Percentiles rank a stretch among this genome's conserved stretches.
Conservation (phyloP, 2,888 invertebrate genomes). For the Osmoderma eremita region DNA sequence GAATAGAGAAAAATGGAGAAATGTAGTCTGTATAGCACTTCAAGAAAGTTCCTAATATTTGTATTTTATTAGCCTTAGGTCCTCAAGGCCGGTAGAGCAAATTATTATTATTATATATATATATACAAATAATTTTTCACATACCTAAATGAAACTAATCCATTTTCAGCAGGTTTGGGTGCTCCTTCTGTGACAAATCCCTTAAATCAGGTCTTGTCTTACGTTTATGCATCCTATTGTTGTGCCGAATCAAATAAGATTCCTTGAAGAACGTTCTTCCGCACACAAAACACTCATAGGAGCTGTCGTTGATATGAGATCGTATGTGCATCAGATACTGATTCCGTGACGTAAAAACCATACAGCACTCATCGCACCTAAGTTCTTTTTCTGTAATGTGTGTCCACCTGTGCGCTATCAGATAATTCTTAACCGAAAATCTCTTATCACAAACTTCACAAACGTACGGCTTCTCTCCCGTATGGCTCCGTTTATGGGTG, state of each 20-base stretch:
- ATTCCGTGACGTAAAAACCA: conserved; percentile 75
- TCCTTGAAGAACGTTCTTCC: conserved; percentile 80
- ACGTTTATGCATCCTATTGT: conserved; percentile 74
- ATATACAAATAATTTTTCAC: not conserved
- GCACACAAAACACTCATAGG: conserved; percentile 80
- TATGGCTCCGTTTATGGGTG: conserved; percentile 83
- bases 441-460: conserved; percentile 84
- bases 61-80: too few relatives aligned
- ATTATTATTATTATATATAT: too few relatives aligned
- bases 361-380: conserved; percentile 77
- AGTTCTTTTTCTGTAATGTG: conserved; percentile 81
- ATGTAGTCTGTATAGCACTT: too few relatives aligned
- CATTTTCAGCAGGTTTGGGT: not conserved
- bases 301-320: conserved; percentile 75
- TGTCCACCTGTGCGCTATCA: conserved; percentile 83
- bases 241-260: conserved; percentile 81
- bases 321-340: conserved; percentile 82
- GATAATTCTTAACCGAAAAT: conserved; percentile 84
- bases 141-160: conserved; percentile 19
- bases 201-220: conserved; percentile 10
- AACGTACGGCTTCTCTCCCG: conserved; percentile 80
- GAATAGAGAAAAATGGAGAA: too few relatives aligned
- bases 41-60: too few relatives aligned
- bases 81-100: too few relatives aligned
- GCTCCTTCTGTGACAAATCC: conserved; percentile 15